phyloP scores from a whole-genome alignment of 2,113 vertebrate genomes.

The Corythornis cristatus region DNA sequence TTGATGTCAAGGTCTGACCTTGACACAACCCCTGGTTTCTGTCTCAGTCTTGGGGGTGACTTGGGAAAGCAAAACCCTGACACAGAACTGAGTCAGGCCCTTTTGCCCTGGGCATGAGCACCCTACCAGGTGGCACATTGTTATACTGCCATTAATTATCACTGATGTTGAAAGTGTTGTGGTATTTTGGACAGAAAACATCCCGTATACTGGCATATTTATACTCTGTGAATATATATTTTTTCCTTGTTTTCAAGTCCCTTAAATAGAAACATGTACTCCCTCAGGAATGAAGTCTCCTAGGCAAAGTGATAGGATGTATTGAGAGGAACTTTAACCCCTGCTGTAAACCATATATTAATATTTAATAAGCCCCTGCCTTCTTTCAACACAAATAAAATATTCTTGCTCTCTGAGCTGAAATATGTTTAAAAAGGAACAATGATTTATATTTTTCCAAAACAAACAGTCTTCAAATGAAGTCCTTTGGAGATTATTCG shows the following conservation, averaged over 20 bases:
- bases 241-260: neutral
- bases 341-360: neutral
- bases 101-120: neutral
- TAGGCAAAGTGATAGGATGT: neutral
- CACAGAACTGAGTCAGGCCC: neutral
- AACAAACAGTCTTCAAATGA: conserved; percentile 22
- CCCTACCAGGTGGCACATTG: neutral
- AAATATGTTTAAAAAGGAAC: neutral
- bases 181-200: neutral
- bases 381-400: conserved; percentile 6
- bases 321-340: neutral
- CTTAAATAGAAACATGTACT: neutral
- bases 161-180: rapidly evolving
- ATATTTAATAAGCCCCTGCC: neutral
- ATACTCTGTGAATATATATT: neutral
- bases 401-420: neutral
- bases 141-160: neutral
- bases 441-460: conserved; percentile 48
- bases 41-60: neutral
- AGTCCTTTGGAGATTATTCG: neutral
- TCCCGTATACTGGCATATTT: neutral
- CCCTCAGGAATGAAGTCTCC: neutral
- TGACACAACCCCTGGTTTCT: neutral
- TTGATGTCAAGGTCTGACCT: neutral
- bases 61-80: neutral